Evolutionary conservation across 2,888 invertebrate genomes (phyloP), one percentile per base, ranked within the genome.

Genomic region (Balanococcus diminutus): DNA sequence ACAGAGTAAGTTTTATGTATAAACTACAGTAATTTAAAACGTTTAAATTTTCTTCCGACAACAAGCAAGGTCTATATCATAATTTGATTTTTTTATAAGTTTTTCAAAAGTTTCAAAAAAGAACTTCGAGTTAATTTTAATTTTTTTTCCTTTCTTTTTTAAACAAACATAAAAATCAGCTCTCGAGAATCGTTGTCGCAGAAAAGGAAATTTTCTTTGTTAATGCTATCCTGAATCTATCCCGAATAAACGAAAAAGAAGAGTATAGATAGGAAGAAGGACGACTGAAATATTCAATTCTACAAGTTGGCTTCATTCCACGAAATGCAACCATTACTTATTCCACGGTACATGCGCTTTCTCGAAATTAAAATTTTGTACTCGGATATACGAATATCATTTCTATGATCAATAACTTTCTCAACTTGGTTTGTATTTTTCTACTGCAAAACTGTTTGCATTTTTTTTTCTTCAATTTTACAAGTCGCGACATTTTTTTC

Each of bases 21-120:
- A 67, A 67, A 67, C 61, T 67, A 67, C 61, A 25, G 61, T 28
- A 25, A 67, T 67, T 67, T 67, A 67, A 67, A 67, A 67, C 61
- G 61, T 67, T 67, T 28, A 67, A 67, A 67, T 28, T 28, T 67
- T 67, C 61, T 67, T 28, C 61, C 28, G 61, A 67, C 61, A 67
- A 28, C 28, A 56, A 11, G 36, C 8, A 42, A 56, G 8, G 22
- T 67, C 61, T 67, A 67, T 67, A 67, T 11, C 28, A 67, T 67
- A 67, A 67, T 67, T 14, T 67, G 28, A 67, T 51, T 28, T 67
- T 67, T 67, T 67, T 28, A 1, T 3, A 25, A 67, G 25, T 25
- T 67, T 67, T 67, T 28, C 61, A 25, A 67, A 67, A 67, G 25
- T 67, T 67, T 67, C 6, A 67, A 67, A 67, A 67, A 51, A 51